Conservation (phyloP, 2,797 vertebrate genomes). For the Microcaecilia unicolor region DNA sequence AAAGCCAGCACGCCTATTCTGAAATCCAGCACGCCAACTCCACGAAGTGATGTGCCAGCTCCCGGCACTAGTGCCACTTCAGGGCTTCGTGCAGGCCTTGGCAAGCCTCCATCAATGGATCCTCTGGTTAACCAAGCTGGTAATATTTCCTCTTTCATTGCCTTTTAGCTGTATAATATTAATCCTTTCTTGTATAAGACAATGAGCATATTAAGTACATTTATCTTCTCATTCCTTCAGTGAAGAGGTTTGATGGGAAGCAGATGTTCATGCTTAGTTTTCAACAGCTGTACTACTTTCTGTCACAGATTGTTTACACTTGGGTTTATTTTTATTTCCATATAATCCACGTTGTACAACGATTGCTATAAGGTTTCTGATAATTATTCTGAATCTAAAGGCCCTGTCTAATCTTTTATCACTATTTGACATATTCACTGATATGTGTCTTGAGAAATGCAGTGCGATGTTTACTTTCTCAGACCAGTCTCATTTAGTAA, state of each 20-base stretch:
- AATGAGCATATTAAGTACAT: constrained; percentile 12
- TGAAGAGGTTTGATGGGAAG: constrained; percentile 26
- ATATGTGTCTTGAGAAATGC: constrained; percentile 12
- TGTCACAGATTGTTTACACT: constrained; percentile 30
- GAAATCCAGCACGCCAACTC: constrained; percentile 78
- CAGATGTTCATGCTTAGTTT: constrained; percentile 42
- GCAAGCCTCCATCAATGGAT: constrained; percentile 85
- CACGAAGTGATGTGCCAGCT: constrained; percentile 76
- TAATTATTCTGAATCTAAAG: constrained; percentile 25
- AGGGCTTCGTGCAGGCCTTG: constrained; percentile 73
- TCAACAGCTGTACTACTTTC: constrained; percentile 31
- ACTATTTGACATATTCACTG: constrained; percentile 22
- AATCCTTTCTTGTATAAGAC: constrained; percentile 4
- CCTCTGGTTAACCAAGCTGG: constrained; percentile 81
- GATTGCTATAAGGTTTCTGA: constrained; percentile 31
- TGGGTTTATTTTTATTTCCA: constrained; percentile 32
- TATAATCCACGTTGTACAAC: constrained; percentile 29
- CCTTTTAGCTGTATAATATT: constrained; percentile 13
- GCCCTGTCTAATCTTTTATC: constrained; percentile 11
- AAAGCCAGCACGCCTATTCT: constrained; percentile 86
- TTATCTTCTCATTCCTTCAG: constrained; percentile 15
- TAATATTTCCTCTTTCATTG: constrained; percentile 34
- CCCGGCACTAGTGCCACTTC: constrained; percentile 72
- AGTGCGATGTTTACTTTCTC: constrained; percentile 8
- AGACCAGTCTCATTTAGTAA: constrained; percentile 14